These are phyloP conservation scores for Oryzias dopingdopingensis DNA, from an alignment of 2,797 vertebrate genomes.

Conservation along the genomic window DNA sequence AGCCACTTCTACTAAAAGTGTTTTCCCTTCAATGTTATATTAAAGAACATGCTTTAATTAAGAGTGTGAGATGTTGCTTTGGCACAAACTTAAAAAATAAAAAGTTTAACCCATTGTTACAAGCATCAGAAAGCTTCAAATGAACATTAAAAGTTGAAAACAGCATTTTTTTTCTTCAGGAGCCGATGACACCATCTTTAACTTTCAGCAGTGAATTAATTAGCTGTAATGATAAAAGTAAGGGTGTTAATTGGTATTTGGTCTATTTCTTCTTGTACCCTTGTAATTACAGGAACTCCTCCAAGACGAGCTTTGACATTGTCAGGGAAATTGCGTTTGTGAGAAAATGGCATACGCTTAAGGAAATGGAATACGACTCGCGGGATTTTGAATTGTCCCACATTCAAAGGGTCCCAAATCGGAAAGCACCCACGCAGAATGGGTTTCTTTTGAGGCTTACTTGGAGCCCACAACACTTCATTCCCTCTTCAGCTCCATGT, in stretches of 20 bases:
- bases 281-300: conserved; percentile 38
- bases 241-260: conserved; percentile 57
- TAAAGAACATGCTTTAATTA: too few relatives aligned
- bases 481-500: background rate
- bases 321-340: conserved; percentile 40
- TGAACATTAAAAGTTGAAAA: conserved; percentile 12
- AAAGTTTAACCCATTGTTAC: background rate
- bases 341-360: conserved; percentile 33
- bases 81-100: background rate
- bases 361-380: conserved; percentile 49
- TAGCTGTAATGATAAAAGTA: conserved; percentile 34
- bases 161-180: conserved; percentile 29
- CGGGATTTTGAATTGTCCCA: conserved; percentile 43
- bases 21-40: too few relatives aligned
- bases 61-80: too few relatives aligned
- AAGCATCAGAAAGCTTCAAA: background rate
- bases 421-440: conserved; percentile 15
- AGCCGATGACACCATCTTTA: conserved; percentile 26
- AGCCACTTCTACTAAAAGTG: too few relatives aligned
- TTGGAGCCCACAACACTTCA: conserved; percentile 5
- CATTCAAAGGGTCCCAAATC: conserved; percentile 34
- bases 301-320: conserved; percentile 20
- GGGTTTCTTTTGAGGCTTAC: conserved; percentile 4
- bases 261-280: conserved; percentile 34
- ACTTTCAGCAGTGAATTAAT: conserved; percentile 58